A percentile compares a stretch with the other conserved stretches of the same genome.
Evolutionary conservation across 2,797 vertebrate genomes (phyloP).

Genomic region (Lates japonicus): DNA sequence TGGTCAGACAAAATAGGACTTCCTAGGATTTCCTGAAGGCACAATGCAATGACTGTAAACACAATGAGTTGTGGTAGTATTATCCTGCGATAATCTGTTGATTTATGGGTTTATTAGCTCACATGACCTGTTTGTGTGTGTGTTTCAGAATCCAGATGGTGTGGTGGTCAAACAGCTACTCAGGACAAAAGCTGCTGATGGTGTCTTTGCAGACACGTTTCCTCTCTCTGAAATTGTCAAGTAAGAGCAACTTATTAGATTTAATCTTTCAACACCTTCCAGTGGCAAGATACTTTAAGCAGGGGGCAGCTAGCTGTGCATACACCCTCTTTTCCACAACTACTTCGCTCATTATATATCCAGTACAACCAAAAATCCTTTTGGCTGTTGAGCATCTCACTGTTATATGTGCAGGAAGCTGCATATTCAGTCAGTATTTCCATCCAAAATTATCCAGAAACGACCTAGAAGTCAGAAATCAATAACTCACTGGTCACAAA

Average conservation of each 20-base stretch:
- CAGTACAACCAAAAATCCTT: not conserved
- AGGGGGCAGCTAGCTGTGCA: too few species aligned
- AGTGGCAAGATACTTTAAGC: too few species aligned
- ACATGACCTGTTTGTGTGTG: not conserved
- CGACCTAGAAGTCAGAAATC: not conserved
- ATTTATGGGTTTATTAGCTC: not conserved
- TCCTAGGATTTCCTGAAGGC: too few species aligned
- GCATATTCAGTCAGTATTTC: not conserved
- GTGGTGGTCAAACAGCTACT: slow-evolving; percentile 74
- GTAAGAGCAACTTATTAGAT: too few species aligned
- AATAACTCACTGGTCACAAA: not conserved
- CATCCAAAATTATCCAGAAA: not conserved
- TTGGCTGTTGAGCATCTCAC: not conserved
- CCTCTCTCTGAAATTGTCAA: slow-evolving; percentile 73
- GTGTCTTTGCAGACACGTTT: slow-evolving; percentile 63
- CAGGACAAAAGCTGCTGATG: slow-evolving; percentile 43
- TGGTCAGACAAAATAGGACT: too few species aligned
- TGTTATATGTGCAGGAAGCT: not conserved
- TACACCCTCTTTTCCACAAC: not conserved
- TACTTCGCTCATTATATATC: not conserved
- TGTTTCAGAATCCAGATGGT: slow-evolving; percentile 78
- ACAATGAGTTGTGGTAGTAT: not conserved
- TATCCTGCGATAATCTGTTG: not conserved
- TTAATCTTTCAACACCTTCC: not conserved
- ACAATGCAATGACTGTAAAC: not conserved